Percentiles rank a stretch among this genome's conserved stretches.
These are phyloP conservation scores for Patiria pectinifera DNA, from an alignment of 53 echinoderm and acorn worm genomes.

Conservation along the genomic window DNA sequence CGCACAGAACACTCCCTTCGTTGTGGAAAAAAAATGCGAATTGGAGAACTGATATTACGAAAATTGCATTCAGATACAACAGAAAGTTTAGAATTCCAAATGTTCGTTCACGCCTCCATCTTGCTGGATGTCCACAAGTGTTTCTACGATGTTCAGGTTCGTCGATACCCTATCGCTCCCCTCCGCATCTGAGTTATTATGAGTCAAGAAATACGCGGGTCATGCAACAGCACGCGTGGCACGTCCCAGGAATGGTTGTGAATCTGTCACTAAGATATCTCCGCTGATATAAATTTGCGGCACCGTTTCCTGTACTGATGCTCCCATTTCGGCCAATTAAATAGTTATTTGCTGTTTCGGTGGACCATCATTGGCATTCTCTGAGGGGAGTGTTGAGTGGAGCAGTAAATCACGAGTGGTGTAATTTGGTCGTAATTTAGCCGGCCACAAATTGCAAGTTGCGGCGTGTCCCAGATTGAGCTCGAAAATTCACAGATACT, in stretches of 20 bases:
- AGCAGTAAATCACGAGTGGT: not conserved
- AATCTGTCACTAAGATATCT: not conserved
- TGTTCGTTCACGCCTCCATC: no score
- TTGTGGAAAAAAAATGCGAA: no score
- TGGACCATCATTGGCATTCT: not conserved
- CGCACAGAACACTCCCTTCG: no score
- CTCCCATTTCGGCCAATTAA: conserved; percentile 12
- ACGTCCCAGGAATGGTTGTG: not conserved
- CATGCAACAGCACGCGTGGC: not conserved
- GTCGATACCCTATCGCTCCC: no score
- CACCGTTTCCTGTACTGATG: not conserved
- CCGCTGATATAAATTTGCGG: conserved; percentile 10
- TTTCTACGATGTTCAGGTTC: no score
- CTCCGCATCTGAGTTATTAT: not conserved
- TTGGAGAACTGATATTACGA: no score
- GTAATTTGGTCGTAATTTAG: conserved; percentile 29
- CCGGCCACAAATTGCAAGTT: not conserved
- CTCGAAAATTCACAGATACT: not conserved
- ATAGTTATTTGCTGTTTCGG: conserved; percentile 2
- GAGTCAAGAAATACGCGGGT: not conserved
- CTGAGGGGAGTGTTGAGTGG: not conserved
- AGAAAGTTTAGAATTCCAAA: no score
- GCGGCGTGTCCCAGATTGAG: not conserved
- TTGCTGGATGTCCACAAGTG: no score
- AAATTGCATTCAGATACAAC: no score